Evolutionary conservation across 2,888 invertebrate genomes (phyloP), one percentile per base, ranked within the genome.

Genomic region (Caenorhabditis macrosperma): DNA sequence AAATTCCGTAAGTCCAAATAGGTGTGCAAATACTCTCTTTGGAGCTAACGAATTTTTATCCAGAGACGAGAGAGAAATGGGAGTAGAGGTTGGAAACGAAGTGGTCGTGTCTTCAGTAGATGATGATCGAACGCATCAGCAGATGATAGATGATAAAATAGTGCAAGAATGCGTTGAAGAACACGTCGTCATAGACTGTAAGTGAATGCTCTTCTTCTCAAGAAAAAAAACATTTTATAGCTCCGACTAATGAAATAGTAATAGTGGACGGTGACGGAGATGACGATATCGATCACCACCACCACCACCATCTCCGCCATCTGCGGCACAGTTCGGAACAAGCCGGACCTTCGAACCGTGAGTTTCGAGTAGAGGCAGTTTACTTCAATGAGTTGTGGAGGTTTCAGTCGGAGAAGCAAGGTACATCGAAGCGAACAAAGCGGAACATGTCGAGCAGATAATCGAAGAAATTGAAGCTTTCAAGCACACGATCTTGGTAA

Each of bases 251-350:
- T 10, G 78, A 78, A 54, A 63, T 78, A 3, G 78, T 78, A 12
- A 71, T 78, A 24, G 78, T 78, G 10, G 78, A 78, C 38, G 78
- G 63, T n/a, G 64, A 64, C n/a, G 64, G 33, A 15, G 64, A 67
- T 5, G 57, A 67, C 1, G 77, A 68, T 24, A 57, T 78, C 3
- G 41, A 60, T 10, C 17, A 26, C 0, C 41, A 69, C 46, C 41
- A 60, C 33, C 74, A 72, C 24, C 72, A 63, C 46, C 71, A 69
- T 10, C 48, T 61, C 4, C 17, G n/a, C 6, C 67, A 55, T 46
- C 41, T 30, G 26, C 67, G 48, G 15, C 61, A 60, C 44, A 52
- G 33, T 26, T n/a, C 35, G 4, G 52, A 52, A 22, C 46, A 61
- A 38, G 17, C 61, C 1, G 63, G 41, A n/a, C 17, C 63, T n/a